Conservation (phyloP, 2,113 vertebrate species). For the Centrocercus urophasianus region DNA sequence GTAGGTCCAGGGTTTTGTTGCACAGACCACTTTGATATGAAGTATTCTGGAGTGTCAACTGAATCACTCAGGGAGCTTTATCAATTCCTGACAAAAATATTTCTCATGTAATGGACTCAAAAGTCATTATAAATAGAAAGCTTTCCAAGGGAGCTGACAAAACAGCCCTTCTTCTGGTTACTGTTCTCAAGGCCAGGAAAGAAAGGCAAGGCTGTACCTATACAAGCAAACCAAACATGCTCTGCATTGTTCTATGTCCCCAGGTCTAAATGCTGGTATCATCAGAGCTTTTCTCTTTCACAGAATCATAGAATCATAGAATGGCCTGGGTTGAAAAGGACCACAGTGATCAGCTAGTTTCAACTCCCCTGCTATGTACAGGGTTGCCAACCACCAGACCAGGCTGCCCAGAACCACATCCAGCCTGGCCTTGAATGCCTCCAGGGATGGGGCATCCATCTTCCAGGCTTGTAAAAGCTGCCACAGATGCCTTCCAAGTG, state of each 20-base stretch:
- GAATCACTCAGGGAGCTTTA: neutral
- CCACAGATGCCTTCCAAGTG: neutral
- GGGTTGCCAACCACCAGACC: too few species aligned
- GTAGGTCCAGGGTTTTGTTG: rapidly evolving
- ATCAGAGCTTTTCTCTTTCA: neutral
- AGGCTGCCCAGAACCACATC: too few species aligned
- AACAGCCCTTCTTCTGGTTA: neutral
- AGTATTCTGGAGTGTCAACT: neutral
- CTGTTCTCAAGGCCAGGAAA: neutral
- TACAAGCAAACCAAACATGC: neutral
- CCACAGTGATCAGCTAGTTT: too few species aligned
- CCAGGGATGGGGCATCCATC: too few species aligned
- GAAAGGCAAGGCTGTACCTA: neutral
- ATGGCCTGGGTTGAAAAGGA: too few species aligned
- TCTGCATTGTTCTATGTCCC: neutral
- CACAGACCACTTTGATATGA: neutral
- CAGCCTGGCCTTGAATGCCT: too few species aligned
- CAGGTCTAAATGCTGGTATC: neutral
- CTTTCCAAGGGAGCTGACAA: neutral
- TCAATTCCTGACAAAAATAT: neutral
- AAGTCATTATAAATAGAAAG: neutral
- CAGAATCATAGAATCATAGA: too few species aligned
- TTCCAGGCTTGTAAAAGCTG: neutral
- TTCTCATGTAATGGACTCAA: neutral
- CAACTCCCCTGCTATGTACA: too few species aligned